Conservation (phyloP, 2,113 vertebrate species). For the Petroica traversi region DNA sequence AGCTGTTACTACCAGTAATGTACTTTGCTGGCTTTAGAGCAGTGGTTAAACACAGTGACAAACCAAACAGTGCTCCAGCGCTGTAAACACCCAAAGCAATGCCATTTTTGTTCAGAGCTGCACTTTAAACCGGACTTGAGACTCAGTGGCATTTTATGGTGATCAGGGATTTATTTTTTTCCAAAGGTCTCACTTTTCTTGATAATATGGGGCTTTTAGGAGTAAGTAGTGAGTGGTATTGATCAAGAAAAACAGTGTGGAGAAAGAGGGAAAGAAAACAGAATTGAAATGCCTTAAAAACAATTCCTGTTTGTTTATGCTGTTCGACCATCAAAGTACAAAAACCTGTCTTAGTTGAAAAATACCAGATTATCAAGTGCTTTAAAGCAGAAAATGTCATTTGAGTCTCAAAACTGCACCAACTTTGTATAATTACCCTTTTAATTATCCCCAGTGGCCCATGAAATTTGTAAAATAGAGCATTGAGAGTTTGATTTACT, state of each 20-base stretch:
- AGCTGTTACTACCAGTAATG: conserved; percentile 87
- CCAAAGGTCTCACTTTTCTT: background rate
- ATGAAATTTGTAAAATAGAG: conserved; percentile 86
- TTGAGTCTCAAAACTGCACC: conserved; percentile 82
- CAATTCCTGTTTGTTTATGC: conserved; percentile 71
- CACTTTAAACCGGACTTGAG: conserved; percentile 3
- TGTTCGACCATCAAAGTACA: conserved; percentile 67
- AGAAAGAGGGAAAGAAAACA: background rate
- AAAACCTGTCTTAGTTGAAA: conserved; percentile 59
- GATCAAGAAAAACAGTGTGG: background rate
- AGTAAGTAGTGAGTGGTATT: conserved; percentile 24
- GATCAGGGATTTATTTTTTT: background rate
- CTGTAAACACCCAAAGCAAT: conserved; percentile 55
- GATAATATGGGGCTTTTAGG: conserved; percentile 14
- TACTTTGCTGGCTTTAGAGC: conserved; percentile 82
- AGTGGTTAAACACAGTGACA: conserved; percentile 82
- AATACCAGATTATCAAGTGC: conserved; percentile 74
- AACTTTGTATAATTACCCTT: conserved; percentile 87
- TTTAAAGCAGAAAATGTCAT: conserved; percentile 87
- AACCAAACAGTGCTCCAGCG: conserved; percentile 75
- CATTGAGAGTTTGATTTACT: conserved; percentile 82
- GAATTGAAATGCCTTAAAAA: conserved; percentile 47
- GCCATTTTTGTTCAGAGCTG: conserved; percentile 47
- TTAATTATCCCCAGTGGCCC: conserved; percentile 86
- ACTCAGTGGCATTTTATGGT: background rate